Evolutionary conservation across 1,140 invertebrate species (phyloP).

Genomic region (Drosophila varians): DNA sequence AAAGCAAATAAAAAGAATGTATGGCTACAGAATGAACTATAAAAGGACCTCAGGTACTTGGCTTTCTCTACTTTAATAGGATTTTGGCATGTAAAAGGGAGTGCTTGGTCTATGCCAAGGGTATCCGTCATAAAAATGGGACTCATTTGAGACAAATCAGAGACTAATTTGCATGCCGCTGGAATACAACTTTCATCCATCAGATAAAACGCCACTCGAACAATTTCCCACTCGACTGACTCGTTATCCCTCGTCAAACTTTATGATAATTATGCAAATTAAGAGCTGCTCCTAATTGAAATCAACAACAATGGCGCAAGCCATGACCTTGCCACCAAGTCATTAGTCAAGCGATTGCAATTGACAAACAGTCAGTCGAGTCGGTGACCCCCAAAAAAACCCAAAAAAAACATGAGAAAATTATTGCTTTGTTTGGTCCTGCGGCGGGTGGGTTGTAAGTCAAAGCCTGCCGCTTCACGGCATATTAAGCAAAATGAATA

Average conservation of each 20-base stretch:
- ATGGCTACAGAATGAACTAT: neutral
- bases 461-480: conserved; percentile 68
- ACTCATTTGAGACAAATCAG: conserved; percentile 9
- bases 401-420: conserved; percentile 40
- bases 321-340: conserved; percentile 66
- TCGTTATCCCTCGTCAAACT: conserved; percentile 70
- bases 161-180: conserved; percentile 30
- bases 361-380: conserved; percentile 14
- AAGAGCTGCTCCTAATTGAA: conserved; percentile 72
- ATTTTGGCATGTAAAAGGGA: neutral
- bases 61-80: neutral
- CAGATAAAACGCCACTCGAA: conserved; percentile 34
- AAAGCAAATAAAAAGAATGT: neutral
- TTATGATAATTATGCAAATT: conserved; percentile 77
- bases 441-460: conserved; percentile 13
- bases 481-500: conserved; percentile 81
- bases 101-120: neutral
- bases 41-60: neutral
- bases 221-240: conserved; percentile 47
- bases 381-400: conserved; percentile 36
- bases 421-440: conserved; percentile 77
- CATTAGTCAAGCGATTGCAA: conserved; percentile 74
- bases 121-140: neutral
- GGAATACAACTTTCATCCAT: conserved; percentile 30
- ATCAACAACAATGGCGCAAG: conserved; percentile 47